Evolutionary conservation across 2,797 vertebrate genomes (phyloP).

Genomic region (Anguilla marmorata): DNA sequence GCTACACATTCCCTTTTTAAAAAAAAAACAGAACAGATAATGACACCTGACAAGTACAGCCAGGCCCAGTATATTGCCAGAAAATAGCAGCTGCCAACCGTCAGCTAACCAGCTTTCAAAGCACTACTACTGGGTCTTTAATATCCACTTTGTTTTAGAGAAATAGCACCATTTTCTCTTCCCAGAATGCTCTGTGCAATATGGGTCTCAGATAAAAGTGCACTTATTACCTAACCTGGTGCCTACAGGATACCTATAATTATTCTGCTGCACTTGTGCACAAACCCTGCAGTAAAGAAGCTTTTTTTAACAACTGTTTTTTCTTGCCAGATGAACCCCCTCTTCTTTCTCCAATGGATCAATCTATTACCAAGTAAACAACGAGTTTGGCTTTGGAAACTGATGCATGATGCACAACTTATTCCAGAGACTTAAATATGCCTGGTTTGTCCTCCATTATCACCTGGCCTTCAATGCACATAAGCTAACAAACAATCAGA

Average conservation of each 20-base stretch:
- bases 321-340: neutral
- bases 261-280: neutral
- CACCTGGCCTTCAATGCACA: neutral
- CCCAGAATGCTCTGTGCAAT: neutral
- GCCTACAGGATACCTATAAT: neutral
- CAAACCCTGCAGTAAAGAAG: neutral
- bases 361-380: neutral
- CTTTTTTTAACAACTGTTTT: neutral
- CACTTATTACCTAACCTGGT: neutral
- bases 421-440: neutral
- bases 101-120: neutral
- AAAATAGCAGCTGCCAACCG: conserved; percentile 1
- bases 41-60: neutral
- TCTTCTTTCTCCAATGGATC: neutral
- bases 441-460: neutral
- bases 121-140: neutral
- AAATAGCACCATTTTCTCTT: neutral
- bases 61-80: conserved; percentile 17
- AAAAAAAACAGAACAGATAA: neutral
- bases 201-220: neutral
- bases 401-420: neutral
- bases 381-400: neutral
- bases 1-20: conserved; percentile 10
- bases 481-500: neutral
- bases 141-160: neutral